Evolutionary conservation across 2,113 vertebrate genomes (phyloP).

Genomic region (Chloropsis hardwickii): DNA sequence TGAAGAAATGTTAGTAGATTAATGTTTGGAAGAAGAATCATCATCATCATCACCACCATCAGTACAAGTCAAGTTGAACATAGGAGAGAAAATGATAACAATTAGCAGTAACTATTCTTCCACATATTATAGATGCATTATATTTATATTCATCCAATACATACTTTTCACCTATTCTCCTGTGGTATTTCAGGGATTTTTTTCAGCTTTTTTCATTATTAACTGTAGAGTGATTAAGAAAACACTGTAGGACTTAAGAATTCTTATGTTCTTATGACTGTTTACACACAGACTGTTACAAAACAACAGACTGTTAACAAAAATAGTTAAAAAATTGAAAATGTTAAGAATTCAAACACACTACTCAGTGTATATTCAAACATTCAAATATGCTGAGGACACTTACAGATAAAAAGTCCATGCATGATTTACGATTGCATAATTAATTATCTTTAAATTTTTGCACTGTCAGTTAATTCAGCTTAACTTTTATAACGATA

Average conservation of each 20-base stretch:
- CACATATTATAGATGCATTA: background rate
- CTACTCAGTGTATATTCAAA: background rate
- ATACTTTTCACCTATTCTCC: background rate
- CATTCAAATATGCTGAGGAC: background rate
- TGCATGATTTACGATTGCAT: background rate
- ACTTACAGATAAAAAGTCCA: background rate
- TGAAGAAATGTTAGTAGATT: background rate
- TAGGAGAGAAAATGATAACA: background rate
- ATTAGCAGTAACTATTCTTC: background rate
- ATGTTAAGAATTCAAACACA: background rate
- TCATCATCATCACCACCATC: background rate
- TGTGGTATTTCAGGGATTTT: background rate
- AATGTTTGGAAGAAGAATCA: background rate
- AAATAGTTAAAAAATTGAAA: background rate
- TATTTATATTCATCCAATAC: background rate
- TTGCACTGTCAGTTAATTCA: background rate
- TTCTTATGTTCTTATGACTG: background rate
- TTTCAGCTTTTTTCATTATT: background rate
- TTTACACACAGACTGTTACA: background rate
- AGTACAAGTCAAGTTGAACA: background rate
- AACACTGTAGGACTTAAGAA: background rate
- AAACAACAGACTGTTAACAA: background rate
- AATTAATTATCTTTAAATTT: background rate
- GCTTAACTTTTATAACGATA: background rate
- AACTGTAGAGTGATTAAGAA: background rate